A percentile compares a stretch with the other conserved stretches of the same genome.
Conservation (phyloP, 1,140 invertebrate species). For the Magallana gigas region DNA sequence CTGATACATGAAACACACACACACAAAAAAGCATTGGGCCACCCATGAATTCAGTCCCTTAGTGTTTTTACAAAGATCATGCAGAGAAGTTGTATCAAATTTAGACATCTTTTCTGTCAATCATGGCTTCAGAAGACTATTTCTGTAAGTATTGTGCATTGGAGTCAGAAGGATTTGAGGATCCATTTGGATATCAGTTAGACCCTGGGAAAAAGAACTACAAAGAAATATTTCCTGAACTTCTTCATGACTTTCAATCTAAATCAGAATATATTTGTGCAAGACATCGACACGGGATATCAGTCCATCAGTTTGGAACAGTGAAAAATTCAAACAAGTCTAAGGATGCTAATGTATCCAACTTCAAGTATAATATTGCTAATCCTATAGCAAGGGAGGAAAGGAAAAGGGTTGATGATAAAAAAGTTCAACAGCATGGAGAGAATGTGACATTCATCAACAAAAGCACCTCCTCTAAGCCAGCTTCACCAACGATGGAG, state of each 20-base stretch:
- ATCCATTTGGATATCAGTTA: constrained; percentile 3
- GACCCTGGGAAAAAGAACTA: constrained; percentile 2
- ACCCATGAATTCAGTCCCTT: too few relatives aligned
- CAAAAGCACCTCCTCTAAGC: not conserved
- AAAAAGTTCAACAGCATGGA: not conserved
- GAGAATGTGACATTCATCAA: not conserved
- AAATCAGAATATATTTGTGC: constrained; percentile 19
- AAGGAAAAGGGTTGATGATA: not conserved
- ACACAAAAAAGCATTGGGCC: too few relatives aligned
- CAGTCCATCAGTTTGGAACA: not conserved
- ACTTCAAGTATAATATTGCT: constrained; percentile 2
- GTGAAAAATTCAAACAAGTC: not conserved
- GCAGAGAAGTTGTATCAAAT: not conserved
- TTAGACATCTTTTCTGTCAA: not conserved
- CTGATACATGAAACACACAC: too few relatives aligned
- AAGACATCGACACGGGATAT: not conserved
- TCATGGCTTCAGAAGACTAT: constrained; percentile 11
- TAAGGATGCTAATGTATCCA: not conserved
- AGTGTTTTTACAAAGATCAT: not conserved
- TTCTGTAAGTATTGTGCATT: constrained; percentile 17
- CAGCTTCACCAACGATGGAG: constrained; percentile 9
- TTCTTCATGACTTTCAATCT: constrained; percentile 8
- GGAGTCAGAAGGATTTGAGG: not conserved
- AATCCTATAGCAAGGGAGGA: constrained; percentile 4
- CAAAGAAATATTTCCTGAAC: constrained; percentile 21